Conservation (phyloP, 2,888 invertebrate genomes). For the Eupelmus urozonus region DNA sequence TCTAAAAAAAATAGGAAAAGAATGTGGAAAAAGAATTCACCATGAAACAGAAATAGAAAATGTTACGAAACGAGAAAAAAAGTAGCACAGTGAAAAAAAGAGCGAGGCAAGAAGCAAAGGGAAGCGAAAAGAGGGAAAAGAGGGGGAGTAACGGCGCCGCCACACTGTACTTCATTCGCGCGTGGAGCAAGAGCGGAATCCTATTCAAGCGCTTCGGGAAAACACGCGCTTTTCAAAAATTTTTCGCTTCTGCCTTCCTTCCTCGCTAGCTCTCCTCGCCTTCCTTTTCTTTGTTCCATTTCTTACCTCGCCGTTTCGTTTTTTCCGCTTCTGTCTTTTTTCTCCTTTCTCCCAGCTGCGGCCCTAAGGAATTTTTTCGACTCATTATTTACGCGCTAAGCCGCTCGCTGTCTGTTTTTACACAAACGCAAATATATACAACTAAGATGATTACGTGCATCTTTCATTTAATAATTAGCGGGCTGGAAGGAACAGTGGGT, state of each 20-base stretch:
- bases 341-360: background rate
- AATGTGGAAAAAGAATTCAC: too few relatives aligned
- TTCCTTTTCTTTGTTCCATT: background rate
- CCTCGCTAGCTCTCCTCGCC: background rate
- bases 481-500: background rate
- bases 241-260: conserved; percentile 15
- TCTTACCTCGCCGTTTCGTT: too few relatives aligned
- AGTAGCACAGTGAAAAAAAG: too few relatives aligned
- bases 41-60: too few relatives aligned
- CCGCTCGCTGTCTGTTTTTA: conserved; percentile 1
- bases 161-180: conserved; percentile 46
- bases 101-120: conserved; percentile 6
- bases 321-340: background rate
- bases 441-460: conserved; percentile 4
- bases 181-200: conserved; percentile 41
- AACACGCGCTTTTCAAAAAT: conserved; percentile 38
- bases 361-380: conserved; percentile 1
- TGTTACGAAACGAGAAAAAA: too few relatives aligned
- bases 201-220: conserved; percentile 46
- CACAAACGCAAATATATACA: too few relatives aligned
- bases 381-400: background rate
- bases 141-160: conserved; percentile 3
- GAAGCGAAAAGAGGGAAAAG: conserved; percentile 3
- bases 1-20: too few relatives aligned
- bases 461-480: conserved; percentile 36